A percentile compares a stretch with the other conserved stretches of the same genome.
phyloP scores from a whole-genome alignment of 2,113 vertebrate genomes.

The Eretmochelys imbricata region DNA sequence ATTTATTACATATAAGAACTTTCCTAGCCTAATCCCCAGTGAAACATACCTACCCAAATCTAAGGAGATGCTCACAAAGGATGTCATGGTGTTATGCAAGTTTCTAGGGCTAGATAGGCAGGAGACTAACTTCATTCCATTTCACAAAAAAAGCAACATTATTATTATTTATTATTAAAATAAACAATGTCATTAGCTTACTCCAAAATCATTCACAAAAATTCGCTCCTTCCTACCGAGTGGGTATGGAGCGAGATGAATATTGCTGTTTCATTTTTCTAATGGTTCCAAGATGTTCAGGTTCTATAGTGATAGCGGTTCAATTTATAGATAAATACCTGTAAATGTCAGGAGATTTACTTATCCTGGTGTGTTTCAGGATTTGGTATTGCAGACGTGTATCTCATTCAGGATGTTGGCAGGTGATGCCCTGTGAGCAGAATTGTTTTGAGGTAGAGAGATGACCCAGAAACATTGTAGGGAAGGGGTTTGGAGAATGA shows the following conservation, averaged over 20 bases:
- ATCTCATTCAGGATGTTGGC: not conserved
- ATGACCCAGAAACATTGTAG: not conserved
- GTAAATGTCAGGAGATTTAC: not conserved
- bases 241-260: not conserved
- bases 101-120: slow-evolving; percentile 4
- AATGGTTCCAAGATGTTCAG: not conserved
- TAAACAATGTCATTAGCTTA: not conserved
- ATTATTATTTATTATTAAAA: slow-evolving; percentile 29
- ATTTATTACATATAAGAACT: not conserved
- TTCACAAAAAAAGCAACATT: slow-evolving; percentile 9
- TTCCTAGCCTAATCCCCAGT: not conserved
- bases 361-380: not conserved
- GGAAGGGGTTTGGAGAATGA: not conserved
- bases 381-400: not conserved
- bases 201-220: not conserved
- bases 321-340: not conserved
- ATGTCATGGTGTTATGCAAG: slow-evolving; percentile 28
- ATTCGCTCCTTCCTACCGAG: not conserved
- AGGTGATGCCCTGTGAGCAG: not conserved
- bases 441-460: not conserved
- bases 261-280: not conserved
- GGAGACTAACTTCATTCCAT: slow-evolving; percentile 48
- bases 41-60: slow-evolving; percentile 38
- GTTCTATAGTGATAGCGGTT: not conserved
- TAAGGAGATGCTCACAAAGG: slow-evolving; percentile 13